Evolutionary conservation across 2,888 invertebrate species (phyloP), one percentile per base, ranked within the genome.

Genomic region (Atrina japonica): DNA sequence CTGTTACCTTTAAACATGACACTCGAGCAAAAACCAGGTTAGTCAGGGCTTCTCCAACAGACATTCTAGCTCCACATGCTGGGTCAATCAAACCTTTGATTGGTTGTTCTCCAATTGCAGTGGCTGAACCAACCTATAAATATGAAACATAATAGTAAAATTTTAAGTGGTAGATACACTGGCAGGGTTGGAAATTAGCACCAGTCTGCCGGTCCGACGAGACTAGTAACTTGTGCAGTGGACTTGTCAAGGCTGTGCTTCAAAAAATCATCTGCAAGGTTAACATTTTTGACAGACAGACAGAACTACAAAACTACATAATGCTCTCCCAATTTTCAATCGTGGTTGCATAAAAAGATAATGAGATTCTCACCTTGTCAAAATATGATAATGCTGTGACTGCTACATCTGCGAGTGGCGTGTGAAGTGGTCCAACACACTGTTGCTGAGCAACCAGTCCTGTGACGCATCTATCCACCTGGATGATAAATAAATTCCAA

Each of bases 361-460:
- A n/a, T n/a, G n/a, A n/a, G n/a, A n/a, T n/a, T 3, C 16, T 45
- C 43, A 79, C 78, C 52, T 72, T 73, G 30, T 82, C 52, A 35
- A 68, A 55, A 90, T 97, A 94, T 0, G 97, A 96, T 29, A 98
- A 92, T 0, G 97, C 96, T 5, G 88, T 86, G 58, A 98, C 94
- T 0, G 96, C 98, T 72, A 95, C 97, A 91, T 99, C 97, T 0
- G 98, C 96, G 3, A 99, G 92, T 0, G 99, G 99, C 0, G 97
- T 97, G 90, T 99, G 99, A 0, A 99, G 91, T 0, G 98, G 98
- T 0, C 99, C 99, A 27, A 99, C 97, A 89, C 99, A 99, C 90
- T 99, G 99, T 87, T 99, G 99, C 90, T 98, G 98, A 0, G 97
- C 99, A 67, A 99, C 93, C 18, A 99, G 92, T 0, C 99, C 99